These are phyloP conservation scores for Lagenorhynchus albirostris DNA, from an alignment of 2,113 vertebrate genomes.

Conservation along the genomic window DNA sequence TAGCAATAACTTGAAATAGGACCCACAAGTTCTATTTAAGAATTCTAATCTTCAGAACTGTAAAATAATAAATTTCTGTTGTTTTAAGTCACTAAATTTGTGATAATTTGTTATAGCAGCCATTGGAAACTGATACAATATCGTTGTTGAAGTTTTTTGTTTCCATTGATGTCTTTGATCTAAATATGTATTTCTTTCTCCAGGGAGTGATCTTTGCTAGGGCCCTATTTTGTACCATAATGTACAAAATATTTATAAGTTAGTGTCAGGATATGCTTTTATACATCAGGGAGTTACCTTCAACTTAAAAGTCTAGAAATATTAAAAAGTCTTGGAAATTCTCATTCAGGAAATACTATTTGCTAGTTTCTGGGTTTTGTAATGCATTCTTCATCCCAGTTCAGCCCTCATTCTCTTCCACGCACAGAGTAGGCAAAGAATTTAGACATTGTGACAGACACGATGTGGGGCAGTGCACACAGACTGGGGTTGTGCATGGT, in stretches of 20 bases:
- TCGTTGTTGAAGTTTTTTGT: neutral
- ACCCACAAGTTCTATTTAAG: neutral
- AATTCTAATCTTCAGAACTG: neutral
- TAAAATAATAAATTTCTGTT: neutral
- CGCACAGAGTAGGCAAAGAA: neutral
- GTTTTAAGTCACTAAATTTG: neutral
- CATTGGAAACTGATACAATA: neutral
- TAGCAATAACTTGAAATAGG: neutral
- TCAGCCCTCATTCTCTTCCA: neutral
- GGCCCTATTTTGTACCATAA: neutral
- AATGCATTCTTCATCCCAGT: neutral
- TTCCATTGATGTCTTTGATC: neutral
- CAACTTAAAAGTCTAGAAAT: neutral
- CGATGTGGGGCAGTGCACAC: rapidly evolving
- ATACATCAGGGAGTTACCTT: neutral
- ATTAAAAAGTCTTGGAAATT: neutral
- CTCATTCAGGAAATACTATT: neutral
- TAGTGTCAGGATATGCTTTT: neutral
- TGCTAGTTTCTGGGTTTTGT: neutral
- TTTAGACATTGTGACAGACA: neutral
- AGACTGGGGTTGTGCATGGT: neutral
- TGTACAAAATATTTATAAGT: neutral
- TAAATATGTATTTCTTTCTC: neutral
- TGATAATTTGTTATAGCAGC: neutral
- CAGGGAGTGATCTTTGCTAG: neutral